Base-by-base conservation (phyloP, 1,140 invertebrate species). In the Ruditapes philippinarum region DNA sequence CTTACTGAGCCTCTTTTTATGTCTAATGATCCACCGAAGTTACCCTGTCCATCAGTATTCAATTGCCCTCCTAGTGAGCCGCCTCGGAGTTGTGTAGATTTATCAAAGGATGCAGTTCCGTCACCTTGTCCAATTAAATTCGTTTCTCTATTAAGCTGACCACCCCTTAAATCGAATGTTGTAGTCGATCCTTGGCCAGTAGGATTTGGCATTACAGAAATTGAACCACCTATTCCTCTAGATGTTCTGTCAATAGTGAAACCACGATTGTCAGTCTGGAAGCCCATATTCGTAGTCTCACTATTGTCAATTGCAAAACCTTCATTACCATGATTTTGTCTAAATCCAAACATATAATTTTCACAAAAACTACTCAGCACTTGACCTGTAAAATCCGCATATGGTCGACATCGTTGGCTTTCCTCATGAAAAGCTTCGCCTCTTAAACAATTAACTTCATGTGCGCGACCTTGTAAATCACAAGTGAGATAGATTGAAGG, bases 321-420 rank as follows among this genome's bases (percentile, higher is more conserved):
- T 42, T 17, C 25, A 31, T n/a, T 38, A 22, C 45, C 45, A n/a
- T 80, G 85, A 49, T 68, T 25, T 1, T 74, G 9, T 54, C 85
- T 62, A 42, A 88, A 88, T 0, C 85, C 62, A 54, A 88, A 88
- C 60, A 45, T 36, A 28, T 82, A 83, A 40, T 83, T 1, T 57
- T 54, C 80, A 76, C 87, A 82, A 19, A 74, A 81, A 25, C 54
- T 88, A n/a, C 78, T 62, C 40, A 40, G 25, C 17, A 38, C 17
- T 22, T 31, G n/a, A 11, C 11, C 40, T 42, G 0, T 22, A 28
- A 60, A 89, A 14, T 74, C 45, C 33, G 7, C 19, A 25, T 17
- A 51, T 11, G 25, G 28, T 25, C 25, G 40, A 57, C 87, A 89
- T 36, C n/a, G 5, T 38, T 89, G 65, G 14, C 14, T 62, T 0